These are phyloP conservation scores for Callithrix jacchus DNA, from an alignment of 2,113 vertebrate genomes.

Conservation along the genomic window DNA sequence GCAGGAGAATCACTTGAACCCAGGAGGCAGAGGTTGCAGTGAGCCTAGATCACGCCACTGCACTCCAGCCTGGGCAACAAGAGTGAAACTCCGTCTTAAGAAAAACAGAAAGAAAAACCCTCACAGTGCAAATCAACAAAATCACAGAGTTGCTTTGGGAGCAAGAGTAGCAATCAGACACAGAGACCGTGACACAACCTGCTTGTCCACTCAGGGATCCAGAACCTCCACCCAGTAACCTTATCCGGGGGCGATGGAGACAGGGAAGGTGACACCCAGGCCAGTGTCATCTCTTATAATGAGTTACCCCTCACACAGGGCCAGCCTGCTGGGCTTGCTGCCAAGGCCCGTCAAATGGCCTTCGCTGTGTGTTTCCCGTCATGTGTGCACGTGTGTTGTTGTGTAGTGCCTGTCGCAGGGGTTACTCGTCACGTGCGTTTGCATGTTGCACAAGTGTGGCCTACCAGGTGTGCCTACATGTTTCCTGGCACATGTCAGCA, in stretches of 20 bases:
- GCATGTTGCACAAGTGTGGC: neutral
- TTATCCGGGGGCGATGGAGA: neutral
- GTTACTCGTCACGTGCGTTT: neutral
- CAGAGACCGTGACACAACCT: neutral
- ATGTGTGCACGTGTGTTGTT: neutral
- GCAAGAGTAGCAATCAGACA: neutral
- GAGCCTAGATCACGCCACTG: neutral
- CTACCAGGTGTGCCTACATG: neutral
- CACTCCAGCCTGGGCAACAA: neutral
- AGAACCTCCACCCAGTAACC: neutral
- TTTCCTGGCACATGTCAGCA: neutral
- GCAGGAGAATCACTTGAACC: neutral
- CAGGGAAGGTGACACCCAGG: neutral
- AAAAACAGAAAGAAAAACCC: neutral
- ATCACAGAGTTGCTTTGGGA: neutral
- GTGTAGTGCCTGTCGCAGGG: no score
- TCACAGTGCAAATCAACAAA: neutral
- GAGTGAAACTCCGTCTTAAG: neutral
- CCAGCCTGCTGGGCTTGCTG: neutral
- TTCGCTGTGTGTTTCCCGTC: neutral
- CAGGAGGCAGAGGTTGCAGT: neutral
- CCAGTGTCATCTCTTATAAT: neutral
- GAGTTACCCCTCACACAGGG: no score
- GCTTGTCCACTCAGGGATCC: neutral
- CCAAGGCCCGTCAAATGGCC: accelerated